Base-by-base conservation (phyloP, 2,888 invertebrate genomes). In the Trisateles emortualis region DNA sequence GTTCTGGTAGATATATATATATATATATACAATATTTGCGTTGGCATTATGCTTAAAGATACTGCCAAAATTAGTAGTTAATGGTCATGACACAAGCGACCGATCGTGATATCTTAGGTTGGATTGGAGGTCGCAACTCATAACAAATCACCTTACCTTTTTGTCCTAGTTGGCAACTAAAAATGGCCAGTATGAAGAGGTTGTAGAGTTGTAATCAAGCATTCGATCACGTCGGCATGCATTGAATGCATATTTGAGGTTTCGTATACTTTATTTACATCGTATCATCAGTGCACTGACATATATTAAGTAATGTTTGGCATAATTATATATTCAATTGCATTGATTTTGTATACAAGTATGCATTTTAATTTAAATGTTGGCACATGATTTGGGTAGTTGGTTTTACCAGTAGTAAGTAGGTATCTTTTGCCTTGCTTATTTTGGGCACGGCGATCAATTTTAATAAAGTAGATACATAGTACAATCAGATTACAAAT, bases 231-330 rank as follows among this genome's bases (percentile, higher is more conserved):
- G 52, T 36, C 47, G 38, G 32, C 69, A 59, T 71, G 73, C 59
- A 64, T 69, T 69, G 65, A 69, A 72, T 77, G 70, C 66, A 65
- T 64, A 64, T 62, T 52, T 52, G 47, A 56, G 41, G 41, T 46
- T 52, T 45, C 10, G 52, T 49, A 47, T 32, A 55, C 30, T 45
- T n/a, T 52, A 61, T 46, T n/a, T n/a, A n/a, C 51, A 33, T 13
- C 47, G 48, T 17, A 48, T 26, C 26, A 26, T 26, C 5, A 26
- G 8, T 54, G 44, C 41, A 50, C 9, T 57, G 52, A 42, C 48
- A 45, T 48, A 17, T 49, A 60, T 66, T 61, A 52, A 50, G 64
- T 48, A 68, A 68, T 10, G 16, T 44, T 60, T 60, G 60, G 50
- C 58, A 14, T 46, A 32, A 42, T 52, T 13, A n/a, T 14, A 54